These are phyloP conservation scores for Trinorchestia longiramus DNA, from an alignment of 1,140 invertebrate species.

Conservation along the genomic window DNA sequence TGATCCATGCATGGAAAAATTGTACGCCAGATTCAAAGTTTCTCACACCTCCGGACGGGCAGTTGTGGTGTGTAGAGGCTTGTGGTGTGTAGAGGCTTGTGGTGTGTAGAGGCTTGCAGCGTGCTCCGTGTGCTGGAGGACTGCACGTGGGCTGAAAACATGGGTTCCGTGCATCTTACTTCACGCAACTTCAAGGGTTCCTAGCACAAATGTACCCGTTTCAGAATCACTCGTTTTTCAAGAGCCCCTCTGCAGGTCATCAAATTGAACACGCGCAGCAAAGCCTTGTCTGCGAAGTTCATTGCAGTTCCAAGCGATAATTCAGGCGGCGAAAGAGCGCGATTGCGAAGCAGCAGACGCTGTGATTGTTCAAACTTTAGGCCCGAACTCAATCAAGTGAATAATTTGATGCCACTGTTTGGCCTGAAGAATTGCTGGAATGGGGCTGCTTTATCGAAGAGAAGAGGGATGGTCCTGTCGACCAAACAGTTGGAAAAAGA, in stretches of 20 bases:
- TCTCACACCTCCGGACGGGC: neutral
- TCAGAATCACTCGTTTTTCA: neutral
- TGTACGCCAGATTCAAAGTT: neutral
- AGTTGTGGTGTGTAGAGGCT: neutral
- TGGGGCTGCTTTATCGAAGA: conserved; percentile 8
- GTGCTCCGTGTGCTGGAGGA: neutral
- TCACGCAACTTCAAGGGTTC: neutral
- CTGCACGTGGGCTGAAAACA: neutral
- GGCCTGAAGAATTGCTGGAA: conserved; percentile 44
- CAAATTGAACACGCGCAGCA: neutral
- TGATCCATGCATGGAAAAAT: too few relatives aligned
- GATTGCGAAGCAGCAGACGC: neutral
- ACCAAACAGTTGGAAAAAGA: neutral
- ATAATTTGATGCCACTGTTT: conserved; percentile 18
- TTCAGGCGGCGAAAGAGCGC: conserved; percentile 8
- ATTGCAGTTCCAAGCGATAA: conserved; percentile 13
- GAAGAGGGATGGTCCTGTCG: neutral
- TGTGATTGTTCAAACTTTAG: conserved; percentile 39
- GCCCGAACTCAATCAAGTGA: conserved; percentile 34
- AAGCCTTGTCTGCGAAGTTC: neutral
- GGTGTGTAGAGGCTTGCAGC: neutral
- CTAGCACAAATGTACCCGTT: neutral
- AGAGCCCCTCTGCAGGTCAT: neutral
- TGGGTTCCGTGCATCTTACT: neutral
- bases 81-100: neutral